These are phyloP conservation scores for Dolichopus griseipennis DNA, from an alignment of 2,888 invertebrate genomes.

Conservation along the genomic window DNA sequence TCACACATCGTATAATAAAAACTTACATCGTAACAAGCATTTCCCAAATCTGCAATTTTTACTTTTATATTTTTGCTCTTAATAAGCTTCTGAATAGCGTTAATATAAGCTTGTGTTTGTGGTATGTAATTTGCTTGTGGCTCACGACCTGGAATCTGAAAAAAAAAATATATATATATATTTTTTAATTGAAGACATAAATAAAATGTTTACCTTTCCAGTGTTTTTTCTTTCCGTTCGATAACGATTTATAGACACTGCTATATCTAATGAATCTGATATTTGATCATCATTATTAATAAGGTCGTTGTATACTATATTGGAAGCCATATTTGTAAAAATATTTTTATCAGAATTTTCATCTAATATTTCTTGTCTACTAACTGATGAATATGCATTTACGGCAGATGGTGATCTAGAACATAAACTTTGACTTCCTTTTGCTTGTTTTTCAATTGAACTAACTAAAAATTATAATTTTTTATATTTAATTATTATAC, in stretches of 20 bases:
- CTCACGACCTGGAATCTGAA: conserved; percentile 10
- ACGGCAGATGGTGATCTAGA: conserved; percentile 23
- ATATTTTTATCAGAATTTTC: conserved; percentile 27
- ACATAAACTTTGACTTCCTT: conserved; percentile 34
- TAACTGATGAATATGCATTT: conserved; percentile 15
- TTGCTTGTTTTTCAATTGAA: conserved; percentile 42
- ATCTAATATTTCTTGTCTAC: conserved; percentile 18
- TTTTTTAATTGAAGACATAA: too few relatives aligned
- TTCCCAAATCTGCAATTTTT: conserved; percentile 78
- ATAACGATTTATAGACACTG: conserved; percentile 37
- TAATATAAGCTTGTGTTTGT: conserved; percentile 39
- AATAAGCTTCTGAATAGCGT: conserved; percentile 41
- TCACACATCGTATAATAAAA: not conserved
- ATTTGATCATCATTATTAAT: conserved; percentile 25
- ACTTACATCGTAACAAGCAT: conserved; percentile 68
- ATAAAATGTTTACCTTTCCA: conserved; percentile 35
- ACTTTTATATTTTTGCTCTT: conserved; percentile 53
- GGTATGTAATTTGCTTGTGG: conserved; percentile 31
- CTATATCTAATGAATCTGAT: conserved; percentile 23
- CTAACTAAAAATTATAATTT: conserved; percentile 31
- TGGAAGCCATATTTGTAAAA: conserved; percentile 34
- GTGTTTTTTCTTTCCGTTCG: conserved; percentile 43
- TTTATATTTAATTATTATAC: not conserved
- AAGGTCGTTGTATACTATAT: conserved; percentile 27
- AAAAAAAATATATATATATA: too few relatives aligned